Conservation (phyloP, 2,797 vertebrate genomes). For the Xerus rutilus region DNA sequence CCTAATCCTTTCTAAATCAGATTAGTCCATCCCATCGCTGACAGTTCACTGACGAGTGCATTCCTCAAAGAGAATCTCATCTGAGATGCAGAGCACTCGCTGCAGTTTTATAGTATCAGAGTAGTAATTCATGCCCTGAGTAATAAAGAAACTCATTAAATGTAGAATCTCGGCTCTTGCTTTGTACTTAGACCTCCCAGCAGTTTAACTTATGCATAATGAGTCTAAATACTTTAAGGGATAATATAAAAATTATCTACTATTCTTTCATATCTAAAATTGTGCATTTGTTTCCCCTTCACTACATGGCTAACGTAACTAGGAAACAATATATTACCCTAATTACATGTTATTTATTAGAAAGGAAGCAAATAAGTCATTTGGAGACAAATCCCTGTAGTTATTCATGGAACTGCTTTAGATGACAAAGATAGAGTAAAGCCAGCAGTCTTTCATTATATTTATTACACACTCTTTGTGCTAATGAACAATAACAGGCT, state of each 20-base stretch:
- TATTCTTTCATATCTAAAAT: constrained; percentile 87
- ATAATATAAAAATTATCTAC: constrained; percentile 88
- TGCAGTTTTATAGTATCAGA: constrained; percentile 85
- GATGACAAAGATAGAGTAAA: constrained; percentile 90
- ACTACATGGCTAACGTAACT: constrained; percentile 84
- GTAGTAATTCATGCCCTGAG: constrained; percentile 85
- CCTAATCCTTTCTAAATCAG: constrained; percentile 80
- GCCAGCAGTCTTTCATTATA: constrained; percentile 88
- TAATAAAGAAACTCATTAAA: constrained; percentile 89
- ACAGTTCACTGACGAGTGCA: constrained; percentile 77
- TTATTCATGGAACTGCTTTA: constrained; percentile 88
- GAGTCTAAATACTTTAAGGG: constrained; percentile 85
- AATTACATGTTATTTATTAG: constrained; percentile 91
- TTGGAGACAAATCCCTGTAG: constrained; percentile 89
- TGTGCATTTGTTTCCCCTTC: constrained; percentile 84
- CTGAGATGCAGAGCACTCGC: constrained; percentile 80
- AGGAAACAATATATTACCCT: constrained; percentile 89
- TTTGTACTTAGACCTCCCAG: constrained; percentile 86
- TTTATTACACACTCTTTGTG: constrained; percentile 89
- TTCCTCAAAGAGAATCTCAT: constrained; percentile 84
- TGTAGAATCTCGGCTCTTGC: constrained; percentile 82
- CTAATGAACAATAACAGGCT: constrained; percentile 90
- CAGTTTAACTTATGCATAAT: constrained; percentile 86
- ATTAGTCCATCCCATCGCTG: constrained; percentile 41
- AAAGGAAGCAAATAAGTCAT: constrained; percentile 89